phyloP scores from a whole-genome alignment of 2,113 vertebrate genomes.

The Rhinogobius similis region DNA sequence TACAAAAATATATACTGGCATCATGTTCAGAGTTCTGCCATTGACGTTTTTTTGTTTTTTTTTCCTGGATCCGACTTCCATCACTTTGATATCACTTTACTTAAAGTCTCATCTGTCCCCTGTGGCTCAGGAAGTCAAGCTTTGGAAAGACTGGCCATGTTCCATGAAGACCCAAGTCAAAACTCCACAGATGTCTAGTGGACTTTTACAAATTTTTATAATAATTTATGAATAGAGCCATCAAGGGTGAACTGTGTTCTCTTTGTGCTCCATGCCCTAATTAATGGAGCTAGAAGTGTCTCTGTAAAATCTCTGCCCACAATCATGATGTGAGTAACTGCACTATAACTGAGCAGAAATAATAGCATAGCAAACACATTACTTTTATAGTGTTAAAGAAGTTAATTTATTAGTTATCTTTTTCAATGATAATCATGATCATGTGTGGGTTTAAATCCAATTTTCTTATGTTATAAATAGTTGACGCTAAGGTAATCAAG shows the following conservation, averaged over 20 bases:
- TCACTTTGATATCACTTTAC: conserved; percentile 65
- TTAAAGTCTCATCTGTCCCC: conserved; percentile 52
- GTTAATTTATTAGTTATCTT: too few relatives aligned
- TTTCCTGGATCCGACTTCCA: conserved; percentile 64
- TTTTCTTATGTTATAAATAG: not conserved
- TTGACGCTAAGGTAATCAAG: not conserved
- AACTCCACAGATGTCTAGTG: conserved; percentile 9
- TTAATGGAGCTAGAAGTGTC: not conserved
- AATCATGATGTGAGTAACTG: too few relatives aligned
- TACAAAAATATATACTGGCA: too few relatives aligned
- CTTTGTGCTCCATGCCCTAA: not conserved
- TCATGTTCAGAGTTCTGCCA: not conserved
- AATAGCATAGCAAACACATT: too few relatives aligned
- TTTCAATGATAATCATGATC: too few relatives aligned
- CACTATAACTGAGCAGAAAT: too few relatives aligned
- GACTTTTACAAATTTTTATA: not conserved
- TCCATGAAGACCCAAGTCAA: conserved; percentile 28
- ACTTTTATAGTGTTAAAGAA: too few relatives aligned
- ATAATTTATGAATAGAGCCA: not conserved
- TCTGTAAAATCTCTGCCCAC: too few relatives aligned
- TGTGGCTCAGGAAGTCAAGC: conserved; percentile 41
- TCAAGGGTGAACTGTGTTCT: not conserved
- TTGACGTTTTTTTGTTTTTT: conserved; percentile 1
- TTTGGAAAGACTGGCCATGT: conserved; percentile 41
- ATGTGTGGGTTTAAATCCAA: too few relatives aligned